phyloP scores from a whole-genome alignment of 2,888 invertebrate species.

The Tetramorium bicarinatum region DNA sequence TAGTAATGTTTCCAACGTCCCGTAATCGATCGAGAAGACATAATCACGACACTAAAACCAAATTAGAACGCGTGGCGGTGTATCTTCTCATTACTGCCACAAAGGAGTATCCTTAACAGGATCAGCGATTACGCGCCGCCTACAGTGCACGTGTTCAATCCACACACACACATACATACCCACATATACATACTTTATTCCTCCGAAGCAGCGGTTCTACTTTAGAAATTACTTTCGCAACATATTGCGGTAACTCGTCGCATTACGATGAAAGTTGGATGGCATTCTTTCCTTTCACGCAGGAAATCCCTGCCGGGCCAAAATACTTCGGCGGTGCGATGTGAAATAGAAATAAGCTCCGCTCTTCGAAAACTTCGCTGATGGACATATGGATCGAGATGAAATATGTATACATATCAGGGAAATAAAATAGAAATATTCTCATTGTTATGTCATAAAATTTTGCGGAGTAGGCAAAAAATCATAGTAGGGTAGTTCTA shows the following conservation, averaged over 20 bases:
- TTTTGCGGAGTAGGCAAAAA: background rate
- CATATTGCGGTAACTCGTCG: slow-evolving; percentile 62
- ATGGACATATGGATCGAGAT: slow-evolving; percentile 14
- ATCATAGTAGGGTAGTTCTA: background rate
- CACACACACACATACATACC: background rate
- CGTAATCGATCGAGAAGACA: slow-evolving; percentile 49
- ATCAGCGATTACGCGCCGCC: slow-evolving; percentile 13
- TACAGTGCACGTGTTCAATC: slow-evolving; percentile 1
- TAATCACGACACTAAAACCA: slow-evolving; percentile 34
- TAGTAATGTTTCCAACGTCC: slow-evolving; percentile 36
- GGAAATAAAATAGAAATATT: slow-evolving; percentile 38
- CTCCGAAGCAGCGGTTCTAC: slow-evolving; percentile 13
- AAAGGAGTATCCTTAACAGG: slow-evolving; percentile 25
- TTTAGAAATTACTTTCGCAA: slow-evolving; percentile 58
- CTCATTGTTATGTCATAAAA: slow-evolving; percentile 18
- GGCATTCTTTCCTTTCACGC: slow-evolving; percentile 36
- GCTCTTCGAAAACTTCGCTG: slow-evolving; percentile 31
- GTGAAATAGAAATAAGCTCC: slow-evolving; percentile 54
- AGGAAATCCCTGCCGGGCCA: slow-evolving; percentile 58
- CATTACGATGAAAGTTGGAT: slow-evolving; percentile 62
- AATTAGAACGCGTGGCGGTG: slow-evolving; percentile 17
- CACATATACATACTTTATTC: background rate
- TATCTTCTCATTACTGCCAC: slow-evolving; percentile 9
- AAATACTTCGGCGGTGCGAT: slow-evolving; percentile 46
- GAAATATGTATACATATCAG: background rate